Evolutionary conservation across 1,140 invertebrate genomes (phyloP), one percentile per base, ranked within the genome.

Genomic region (Eurosta solidaginis): DNA sequence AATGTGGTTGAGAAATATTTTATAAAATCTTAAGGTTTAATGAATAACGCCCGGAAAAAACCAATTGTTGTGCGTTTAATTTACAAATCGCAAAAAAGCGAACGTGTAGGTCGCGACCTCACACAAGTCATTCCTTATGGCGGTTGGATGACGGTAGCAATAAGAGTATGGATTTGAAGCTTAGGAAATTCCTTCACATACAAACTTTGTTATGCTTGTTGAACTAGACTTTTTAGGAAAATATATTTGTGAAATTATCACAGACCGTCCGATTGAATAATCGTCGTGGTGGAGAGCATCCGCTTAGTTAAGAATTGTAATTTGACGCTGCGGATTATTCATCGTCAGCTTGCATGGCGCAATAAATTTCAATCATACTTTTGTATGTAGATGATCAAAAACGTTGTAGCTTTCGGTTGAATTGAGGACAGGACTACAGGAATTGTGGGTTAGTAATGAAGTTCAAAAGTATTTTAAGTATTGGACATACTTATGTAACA

Each of bases 51-150:
- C 75, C 75, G 75, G 75, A 76, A 76, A 76, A 40, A 76, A 76
- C 45, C 75, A 76, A 76, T 76, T 76, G 75, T 76, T 36, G 75
- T 76, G 75, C 47, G 75, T 76, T 76, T 74, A 74, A 74, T 74
- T 47, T 74, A 47, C 44, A 40, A 74, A 47, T n/a, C n/a, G n/a
- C 27, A 40, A 47, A 22, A 22, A 7, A 68, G 59, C 5, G 14
- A 40, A 33, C 17, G 73, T 74, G 73, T 74, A 44, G 73, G 73
- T 74, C 73, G 59, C 27, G 59, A 68, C 59, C 59, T 68, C 59
- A 33, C 59, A 42, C 33, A 68, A 68, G 36, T 14, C 59, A 22
- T n/a, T n/a, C 17, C 33, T 33, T 33, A 68, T 29, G 59, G 36
- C 25, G 49, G 52, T 54, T 29, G 59, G 10, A 33, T 25, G 5